Conservation (phyloP, 2,113 vertebrate genomes). For the Prolemur simus region DNA sequence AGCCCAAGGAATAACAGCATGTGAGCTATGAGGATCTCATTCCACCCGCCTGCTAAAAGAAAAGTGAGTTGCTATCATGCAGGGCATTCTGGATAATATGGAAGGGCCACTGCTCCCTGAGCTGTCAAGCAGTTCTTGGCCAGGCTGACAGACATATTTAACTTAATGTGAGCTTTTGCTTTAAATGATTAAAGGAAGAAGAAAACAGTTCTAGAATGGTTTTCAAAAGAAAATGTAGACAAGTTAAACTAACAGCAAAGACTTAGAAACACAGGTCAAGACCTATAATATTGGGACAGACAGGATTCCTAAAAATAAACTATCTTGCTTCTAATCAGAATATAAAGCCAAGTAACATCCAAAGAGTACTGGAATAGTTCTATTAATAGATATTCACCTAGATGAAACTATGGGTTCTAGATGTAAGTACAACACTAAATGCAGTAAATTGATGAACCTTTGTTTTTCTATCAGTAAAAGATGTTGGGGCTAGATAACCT, state of each 20-base stretch:
- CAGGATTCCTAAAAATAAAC: not conserved
- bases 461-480: slow-evolving; percentile 10
- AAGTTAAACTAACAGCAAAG: slow-evolving; percentile 28
- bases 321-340: not conserved
- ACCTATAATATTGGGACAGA: not conserved
- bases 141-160: not conserved
- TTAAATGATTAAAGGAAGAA: not conserved
- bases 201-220: slow-evolving; percentile 31
- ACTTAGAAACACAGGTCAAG: not conserved
- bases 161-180: not conserved
- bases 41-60: not conserved
- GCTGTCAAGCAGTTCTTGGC: not conserved
- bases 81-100: not conserved
- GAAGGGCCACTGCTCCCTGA: not conserved
- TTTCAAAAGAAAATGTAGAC: slow-evolving; percentile 43
- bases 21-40: not conserved
- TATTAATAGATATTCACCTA: not conserved
- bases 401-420: not conserved
- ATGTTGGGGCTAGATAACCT: not conserved
- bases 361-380: not conserved
- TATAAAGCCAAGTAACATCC: not conserved
- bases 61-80: not conserved
- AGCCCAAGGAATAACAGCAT: not conserved
- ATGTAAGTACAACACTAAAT: not conserved
- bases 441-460: not conserved